Conservation (phyloP, 2,113 vertebrate species). For the Sardina pilchardus region DNA sequence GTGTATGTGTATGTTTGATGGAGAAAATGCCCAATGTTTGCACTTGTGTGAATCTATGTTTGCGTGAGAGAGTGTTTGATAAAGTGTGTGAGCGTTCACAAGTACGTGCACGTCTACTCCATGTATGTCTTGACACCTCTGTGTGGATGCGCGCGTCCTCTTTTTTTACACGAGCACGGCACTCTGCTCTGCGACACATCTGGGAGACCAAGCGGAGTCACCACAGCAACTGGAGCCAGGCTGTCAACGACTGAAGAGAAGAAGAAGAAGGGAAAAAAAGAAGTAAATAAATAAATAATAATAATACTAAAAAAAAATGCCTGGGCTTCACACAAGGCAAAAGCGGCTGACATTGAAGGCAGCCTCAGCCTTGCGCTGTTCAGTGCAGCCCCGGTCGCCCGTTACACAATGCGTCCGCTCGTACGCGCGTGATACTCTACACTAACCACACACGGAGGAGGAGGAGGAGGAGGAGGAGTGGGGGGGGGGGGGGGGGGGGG, state of each 20-base stretch:
- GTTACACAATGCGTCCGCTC: constrained; percentile 43
- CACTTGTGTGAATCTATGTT: not conserved
- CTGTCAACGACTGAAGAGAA: constrained; percentile 58
- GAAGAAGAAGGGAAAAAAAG: not conserved
- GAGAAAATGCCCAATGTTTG: not conserved
- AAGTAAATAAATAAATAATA: constrained; percentile 19
- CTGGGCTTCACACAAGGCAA: constrained; percentile 9
- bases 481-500: too few species aligned
- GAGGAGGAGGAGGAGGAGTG: too few species aligned
- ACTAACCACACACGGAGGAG: constrained; percentile 42
- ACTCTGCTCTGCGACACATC: not conserved
- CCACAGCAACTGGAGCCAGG: constrained; percentile 74
- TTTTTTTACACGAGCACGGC: not conserved
- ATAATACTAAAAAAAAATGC: too few species aligned
- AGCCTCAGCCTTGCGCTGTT: not conserved
- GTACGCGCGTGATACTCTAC: constrained; percentile 41
- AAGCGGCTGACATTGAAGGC: constrained; percentile 30
- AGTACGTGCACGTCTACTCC: not conserved
- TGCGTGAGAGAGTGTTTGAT: not conserved
- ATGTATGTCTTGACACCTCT: not conserved
- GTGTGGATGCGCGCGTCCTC: not conserved
- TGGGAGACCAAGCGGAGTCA: constrained; percentile 49
- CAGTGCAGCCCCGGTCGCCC: constrained; percentile 21
- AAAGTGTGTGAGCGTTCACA: not conserved
- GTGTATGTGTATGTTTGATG: not conserved